Conservation (phyloP, 2,113 vertebrate species). For the Mohoua ochrocephala region DNA sequence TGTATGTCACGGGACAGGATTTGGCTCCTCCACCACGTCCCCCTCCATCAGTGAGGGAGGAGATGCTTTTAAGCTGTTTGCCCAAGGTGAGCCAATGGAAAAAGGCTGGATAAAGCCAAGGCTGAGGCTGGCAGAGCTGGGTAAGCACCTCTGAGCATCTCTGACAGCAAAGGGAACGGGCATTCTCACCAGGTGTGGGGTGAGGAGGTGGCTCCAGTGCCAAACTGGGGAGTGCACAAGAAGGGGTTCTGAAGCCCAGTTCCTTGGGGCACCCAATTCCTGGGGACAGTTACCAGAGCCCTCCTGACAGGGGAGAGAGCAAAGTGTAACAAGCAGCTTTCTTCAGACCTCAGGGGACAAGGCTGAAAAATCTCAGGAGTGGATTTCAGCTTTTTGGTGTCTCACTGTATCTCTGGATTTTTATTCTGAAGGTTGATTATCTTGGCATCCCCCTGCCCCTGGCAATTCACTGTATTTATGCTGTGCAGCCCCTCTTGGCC, state of each 20-base stretch:
- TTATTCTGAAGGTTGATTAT: background rate
- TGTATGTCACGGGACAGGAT: background rate
- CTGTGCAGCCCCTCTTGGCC: background rate
- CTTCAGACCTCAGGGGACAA: background rate
- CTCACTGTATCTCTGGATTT: background rate
- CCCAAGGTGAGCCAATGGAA: background rate
- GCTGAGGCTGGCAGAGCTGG: background rate
- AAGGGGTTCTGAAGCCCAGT: background rate
- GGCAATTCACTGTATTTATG: background rate
- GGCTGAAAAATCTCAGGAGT: background rate
- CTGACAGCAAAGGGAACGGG: background rate
- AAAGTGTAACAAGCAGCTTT: background rate
- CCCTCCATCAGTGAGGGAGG: background rate
- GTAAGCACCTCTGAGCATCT: background rate
- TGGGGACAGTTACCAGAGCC: background rate
- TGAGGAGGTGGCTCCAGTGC: rapidly evolving
- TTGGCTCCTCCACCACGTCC: rapidly evolving
- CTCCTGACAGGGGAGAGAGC: background rate
- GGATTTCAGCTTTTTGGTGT: background rate
- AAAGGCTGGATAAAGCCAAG: background rate
- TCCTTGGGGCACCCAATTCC: background rate
- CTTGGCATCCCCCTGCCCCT: background rate
- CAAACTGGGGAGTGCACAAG: background rate
- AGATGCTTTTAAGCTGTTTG: background rate
- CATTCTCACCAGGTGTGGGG: rapidly evolving